These are phyloP conservation scores for Dipodomys stephensi DNA, from an alignment of 2,113 vertebrate species.

Conservation along the genomic window DNA sequence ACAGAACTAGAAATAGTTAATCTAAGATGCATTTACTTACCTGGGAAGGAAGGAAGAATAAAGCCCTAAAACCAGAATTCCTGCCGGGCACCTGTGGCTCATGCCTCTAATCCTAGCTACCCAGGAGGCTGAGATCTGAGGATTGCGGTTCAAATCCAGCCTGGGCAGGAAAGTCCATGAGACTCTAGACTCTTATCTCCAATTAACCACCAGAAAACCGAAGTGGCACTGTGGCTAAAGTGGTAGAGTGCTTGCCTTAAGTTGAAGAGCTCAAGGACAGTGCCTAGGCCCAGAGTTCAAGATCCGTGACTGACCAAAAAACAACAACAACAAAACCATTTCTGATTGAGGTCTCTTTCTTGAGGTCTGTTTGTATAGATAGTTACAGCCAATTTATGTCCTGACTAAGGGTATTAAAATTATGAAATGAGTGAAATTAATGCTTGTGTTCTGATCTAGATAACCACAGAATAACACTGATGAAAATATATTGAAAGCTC, in stretches of 20 bases:
- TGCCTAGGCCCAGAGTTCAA: no score
- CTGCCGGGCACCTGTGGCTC: neutral
- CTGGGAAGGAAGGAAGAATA: neutral
- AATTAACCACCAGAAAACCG: no score
- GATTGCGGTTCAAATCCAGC: no score
- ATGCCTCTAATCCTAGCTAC: no score
- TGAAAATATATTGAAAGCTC: neutral
- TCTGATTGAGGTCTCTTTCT: neutral
- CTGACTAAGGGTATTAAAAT: neutral
- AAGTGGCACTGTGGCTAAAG: no score
- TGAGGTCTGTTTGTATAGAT: neutral
- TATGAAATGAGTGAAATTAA: neutral
- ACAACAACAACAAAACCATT: no score
- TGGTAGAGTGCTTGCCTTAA: no score
- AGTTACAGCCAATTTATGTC: neutral
- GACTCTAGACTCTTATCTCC: no score
- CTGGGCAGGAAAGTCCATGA: no score
- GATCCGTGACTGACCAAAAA: no score
- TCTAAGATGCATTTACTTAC: neutral
- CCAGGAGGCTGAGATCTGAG: no score
- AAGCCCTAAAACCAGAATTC: slow-evolving; percentile 20
- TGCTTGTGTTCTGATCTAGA: slow-evolving; percentile 30
- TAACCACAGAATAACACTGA: neutral
- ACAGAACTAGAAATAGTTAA: slow-evolving; percentile 38
- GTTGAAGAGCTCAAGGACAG: no score